Evolutionary conservation across 2,797 vertebrate species (phyloP), one percentile per base, ranked within the genome.

Genomic region (Enteromius treurensis): DNA sequence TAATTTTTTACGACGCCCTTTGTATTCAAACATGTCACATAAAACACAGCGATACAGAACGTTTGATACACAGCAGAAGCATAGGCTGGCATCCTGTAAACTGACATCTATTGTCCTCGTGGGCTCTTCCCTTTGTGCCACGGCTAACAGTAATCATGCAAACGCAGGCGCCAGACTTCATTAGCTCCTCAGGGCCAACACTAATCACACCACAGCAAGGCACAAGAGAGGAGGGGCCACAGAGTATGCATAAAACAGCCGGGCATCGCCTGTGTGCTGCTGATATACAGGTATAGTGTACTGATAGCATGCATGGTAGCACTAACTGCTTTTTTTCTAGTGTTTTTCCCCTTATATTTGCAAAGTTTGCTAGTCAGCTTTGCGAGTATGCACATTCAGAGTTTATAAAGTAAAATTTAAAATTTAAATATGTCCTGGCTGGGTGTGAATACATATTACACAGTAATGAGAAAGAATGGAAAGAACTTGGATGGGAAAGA

Each of bases 141-240:
- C 77, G 47, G 84, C 81, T 69, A 81, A 85, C 86, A 88, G 89
- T 92, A 91, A 91, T 93, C 92, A 92, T 89, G 89, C 89, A 90
- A 88, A 89, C 88, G 86, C 89, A 90, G 90, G 88, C 89, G 88
- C 87, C 91, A 79, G 89, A 91, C 89, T 91, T 93, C 89, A 92
- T 93, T 93, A 93, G 91, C 90, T 78, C 88, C 89, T 88, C 87
- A 85, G 90, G 89, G 88, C 86, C 86, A 87, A 85, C 84, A 81
- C 86, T 88, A 86, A 92, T 90, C 88, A 90, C 86, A 89, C 88
- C 74, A 49, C 67, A 78, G 53, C 75, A 83, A 49, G 67, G 75
- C 55, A 70, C 21, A 70, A 71, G 15, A 78, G 40, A 64, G 76
- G 67, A 89, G 86, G 67, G 87, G 86, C 88, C 53, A 65, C 32